Evolutionary conservation across 2,797 vertebrate genomes (phyloP), one percentile per base, ranked within the genome.

Genomic region (Pogonophryne albipinna): DNA sequence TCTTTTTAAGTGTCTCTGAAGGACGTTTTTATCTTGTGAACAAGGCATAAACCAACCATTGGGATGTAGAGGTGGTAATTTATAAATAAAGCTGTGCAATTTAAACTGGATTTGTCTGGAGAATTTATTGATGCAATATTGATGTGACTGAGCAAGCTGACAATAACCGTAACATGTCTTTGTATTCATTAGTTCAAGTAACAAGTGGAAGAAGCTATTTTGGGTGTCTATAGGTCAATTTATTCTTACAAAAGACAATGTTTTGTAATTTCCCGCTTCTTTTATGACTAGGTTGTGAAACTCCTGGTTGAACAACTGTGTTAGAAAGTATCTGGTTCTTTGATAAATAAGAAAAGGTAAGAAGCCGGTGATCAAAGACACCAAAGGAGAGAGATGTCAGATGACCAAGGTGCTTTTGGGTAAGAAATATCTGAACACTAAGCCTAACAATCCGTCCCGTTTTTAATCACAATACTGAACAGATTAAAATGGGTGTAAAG

Each of bases 81-180:
- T 72, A 78, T 78, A 15, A 78, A 66, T 78, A 62, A 61, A 78
- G 3, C 3, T 58, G 45, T 63, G 23, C 27, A 16, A 58, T 71
- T 77, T 65, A 65, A 71, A 60, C 34, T 17, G 12, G 51, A 34
- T 44, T 49, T 34, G 51, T 76, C 44, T 57, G 50, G 66, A 45
- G 44, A 69, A 10, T 4, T 45, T 23, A 58, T 50, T 76, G 59
- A 50, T 12, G 15, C 27, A 42, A 17, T 23, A 14, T 45, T 45
- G 45, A 44, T 34, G 52, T 27, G 10, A 47, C 4, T 31, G 50
- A 55, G 0, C 4, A 4, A 51, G 16, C 23, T 27, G 23, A 38
- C 6, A 2, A 38, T 38, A 7, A 38, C 34, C 34, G 8, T 2
- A 9, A 38, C 34, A 38, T 38, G 34, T 38, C 27, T 27, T 27